Conservation (phyloP, 2,113 vertebrate genomes). For the Tragelaphus imberbis region DNA sequence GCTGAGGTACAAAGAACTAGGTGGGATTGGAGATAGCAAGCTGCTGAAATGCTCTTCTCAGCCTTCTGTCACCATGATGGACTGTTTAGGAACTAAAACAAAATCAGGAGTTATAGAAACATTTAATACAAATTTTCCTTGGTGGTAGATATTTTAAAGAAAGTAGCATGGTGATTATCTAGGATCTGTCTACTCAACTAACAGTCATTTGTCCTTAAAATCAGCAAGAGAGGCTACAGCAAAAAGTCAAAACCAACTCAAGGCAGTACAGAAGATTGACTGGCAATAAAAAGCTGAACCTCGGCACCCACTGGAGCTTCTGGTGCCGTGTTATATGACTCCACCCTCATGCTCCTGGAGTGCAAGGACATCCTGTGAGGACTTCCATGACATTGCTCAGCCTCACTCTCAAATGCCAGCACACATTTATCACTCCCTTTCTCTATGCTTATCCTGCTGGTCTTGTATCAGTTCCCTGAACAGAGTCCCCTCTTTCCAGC, state of each 20-base stretch:
- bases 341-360: too few species aligned
- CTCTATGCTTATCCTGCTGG: neutral
- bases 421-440: neutral
- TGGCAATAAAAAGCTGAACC: neutral
- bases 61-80: neutral
- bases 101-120: neutral
- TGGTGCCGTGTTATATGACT: rapidly evolving
- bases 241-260: neutral
- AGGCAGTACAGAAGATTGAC: neutral
- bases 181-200: neutral
- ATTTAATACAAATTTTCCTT: neutral
- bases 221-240: neutral
- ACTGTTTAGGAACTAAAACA: neutral
- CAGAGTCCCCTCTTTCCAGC: neutral
- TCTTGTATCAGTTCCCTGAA: neutral
- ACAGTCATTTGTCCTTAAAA: neutral
- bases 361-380: neutral
- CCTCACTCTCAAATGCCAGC: neutral
- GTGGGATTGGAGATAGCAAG: neutral
- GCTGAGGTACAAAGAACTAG: neutral
- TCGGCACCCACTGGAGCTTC: neutral
- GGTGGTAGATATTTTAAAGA: neutral
- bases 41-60: neutral
- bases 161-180: neutral
- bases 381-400: neutral